A percentile compares a stretch with the other conserved stretches of the same genome.
Evolutionary conservation across 2,888 invertebrate genomes (phyloP).

Genomic region (Aphidoletes aphidimyza): DNA sequence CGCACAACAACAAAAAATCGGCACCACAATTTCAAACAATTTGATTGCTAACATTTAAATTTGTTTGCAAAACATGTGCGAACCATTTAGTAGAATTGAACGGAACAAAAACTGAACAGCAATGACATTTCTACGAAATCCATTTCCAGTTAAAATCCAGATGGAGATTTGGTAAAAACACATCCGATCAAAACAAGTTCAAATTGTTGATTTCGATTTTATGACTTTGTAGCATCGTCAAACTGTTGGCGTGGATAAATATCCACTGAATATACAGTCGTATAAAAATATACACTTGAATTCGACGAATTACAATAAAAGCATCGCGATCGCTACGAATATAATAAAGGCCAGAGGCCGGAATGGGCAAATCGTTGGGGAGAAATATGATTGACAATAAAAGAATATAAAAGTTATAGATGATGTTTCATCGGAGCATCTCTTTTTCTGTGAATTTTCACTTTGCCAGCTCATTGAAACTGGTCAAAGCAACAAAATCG

Average conservation of each 20-base stretch:
- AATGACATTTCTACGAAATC: too few relatives aligned
- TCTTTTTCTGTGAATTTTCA: not conserved
- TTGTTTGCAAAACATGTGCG: slow-evolving; percentile 35
- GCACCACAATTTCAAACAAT: slow-evolving; percentile 11
- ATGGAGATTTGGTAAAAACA: too few relatives aligned
- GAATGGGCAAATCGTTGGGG: slow-evolving; percentile 23
- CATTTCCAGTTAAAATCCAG: too few relatives aligned
- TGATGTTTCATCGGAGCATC: not conserved
- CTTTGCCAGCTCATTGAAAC: not conserved
- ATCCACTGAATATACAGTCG: too few relatives aligned
- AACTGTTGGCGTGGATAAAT: too few relatives aligned
- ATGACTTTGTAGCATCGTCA: not conserved
- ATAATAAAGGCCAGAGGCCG: not conserved
- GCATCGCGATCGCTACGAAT: not conserved
- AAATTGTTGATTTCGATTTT: slow-evolving; percentile 29
- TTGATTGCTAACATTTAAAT: slow-evolving; percentile 39
- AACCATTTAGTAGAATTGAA: not conserved
- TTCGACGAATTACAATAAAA: not conserved
- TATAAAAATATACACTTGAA: too few relatives aligned
- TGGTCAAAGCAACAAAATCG: not conserved
- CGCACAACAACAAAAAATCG: not conserved
- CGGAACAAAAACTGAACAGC: not conserved
- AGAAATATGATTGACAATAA: slow-evolving; percentile 43
- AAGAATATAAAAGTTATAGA: not conserved
- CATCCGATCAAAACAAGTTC: too few relatives aligned